phyloP scores from a whole-genome alignment of 2,113 vertebrate genomes.

The Syngnathus typhle region DNA sequence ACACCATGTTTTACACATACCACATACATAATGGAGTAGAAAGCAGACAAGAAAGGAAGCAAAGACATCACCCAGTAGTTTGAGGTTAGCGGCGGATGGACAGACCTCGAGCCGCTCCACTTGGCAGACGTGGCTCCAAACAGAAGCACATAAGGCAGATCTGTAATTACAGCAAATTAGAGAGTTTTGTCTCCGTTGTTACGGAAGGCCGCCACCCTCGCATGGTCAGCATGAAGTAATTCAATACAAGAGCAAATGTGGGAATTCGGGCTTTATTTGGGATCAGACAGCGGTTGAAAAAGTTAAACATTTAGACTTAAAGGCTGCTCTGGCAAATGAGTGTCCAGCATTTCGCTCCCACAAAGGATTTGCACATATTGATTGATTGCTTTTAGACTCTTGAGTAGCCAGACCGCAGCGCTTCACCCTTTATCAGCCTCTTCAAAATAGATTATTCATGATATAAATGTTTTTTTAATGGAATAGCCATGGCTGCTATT shows the following conservation, averaged over 20 bases:
- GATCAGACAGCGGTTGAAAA: conserved; percentile 13
- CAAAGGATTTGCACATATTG: neutral
- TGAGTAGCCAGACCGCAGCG: neutral
- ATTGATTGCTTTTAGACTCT: conserved; percentile 1
- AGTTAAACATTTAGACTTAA: neutral
- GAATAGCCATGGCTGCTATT: conserved; percentile 14
- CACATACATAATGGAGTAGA: conserved; percentile 28
- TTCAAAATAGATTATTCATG: neutral
- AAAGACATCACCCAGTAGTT: conserved; percentile 44
- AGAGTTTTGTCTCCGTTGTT: conserved; percentile 37
- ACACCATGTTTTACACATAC: conserved; percentile 31
- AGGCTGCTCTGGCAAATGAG: neutral
- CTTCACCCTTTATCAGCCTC: neutral
- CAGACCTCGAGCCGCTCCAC: conserved; percentile 19
- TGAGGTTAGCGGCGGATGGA: conserved; percentile 41
- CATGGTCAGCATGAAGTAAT: conserved; percentile 24
- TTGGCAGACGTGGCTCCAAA: conserved; percentile 15
- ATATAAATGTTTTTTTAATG: neutral
- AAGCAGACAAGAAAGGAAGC: conserved; percentile 5
- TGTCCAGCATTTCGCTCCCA: too few species aligned
- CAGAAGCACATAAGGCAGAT: conserved; percentile 43
- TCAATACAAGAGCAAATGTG: conserved; percentile 23
- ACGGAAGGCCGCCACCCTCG: conserved; percentile 42
- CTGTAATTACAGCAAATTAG: conserved; percentile 64
- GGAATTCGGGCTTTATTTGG: conserved; percentile 19